Evolutionary conservation across 2,797 vertebrate species (phyloP), one percentile per base, ranked within the genome.

Genomic region (Uromys caudimaculatus): DNA sequence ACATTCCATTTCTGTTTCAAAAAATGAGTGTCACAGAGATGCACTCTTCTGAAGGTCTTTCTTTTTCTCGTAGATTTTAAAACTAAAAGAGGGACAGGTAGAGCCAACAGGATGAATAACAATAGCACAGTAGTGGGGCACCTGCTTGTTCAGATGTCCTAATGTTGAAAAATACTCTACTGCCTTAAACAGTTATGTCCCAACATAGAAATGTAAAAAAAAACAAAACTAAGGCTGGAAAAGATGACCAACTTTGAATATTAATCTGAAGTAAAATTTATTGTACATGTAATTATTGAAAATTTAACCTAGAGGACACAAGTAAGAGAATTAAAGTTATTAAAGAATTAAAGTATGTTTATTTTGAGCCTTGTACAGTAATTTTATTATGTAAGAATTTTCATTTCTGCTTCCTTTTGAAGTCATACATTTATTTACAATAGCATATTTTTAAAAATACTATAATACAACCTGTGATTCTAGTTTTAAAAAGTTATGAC

Each of bases 51-150:
- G 50, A 76, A 56, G 89, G 89, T 32, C 29, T 76, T 91, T 96
- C 41, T 60, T 89, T 76, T 96, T 95, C 64, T 78, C 35, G 47
- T 23, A 92, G 38, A 69, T 87, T 93, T 92, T 81, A 73, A 95
- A 64, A n/a, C 47, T 87, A 83, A 12, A n/a, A 44, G 71, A 58
- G 38, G 41, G 56, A 27, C 41, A 89, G 86, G 52, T 77, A 52
- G 69, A 83, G 11, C 52, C 83, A 78, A 64, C 52, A 91, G 38
- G 56, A 27, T 76, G 52, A 69, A 17, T 47, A 58, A 32, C 35
- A 58, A 79, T 82, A 86, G 76, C 54, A 47, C 6, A 44, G 79
- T 71, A 32, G 27, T 32, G 47, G 23, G 94, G n/a, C 79, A 83
- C 73, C 87, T 52, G 23, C 41, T 83, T 84, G 21, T 88, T 54